A percentile compares a stretch with the other conserved stretches of the same genome.
phyloP scores from a whole-genome alignment of 2,888 invertebrate species.

The Phymatocera aterrima region DNA sequence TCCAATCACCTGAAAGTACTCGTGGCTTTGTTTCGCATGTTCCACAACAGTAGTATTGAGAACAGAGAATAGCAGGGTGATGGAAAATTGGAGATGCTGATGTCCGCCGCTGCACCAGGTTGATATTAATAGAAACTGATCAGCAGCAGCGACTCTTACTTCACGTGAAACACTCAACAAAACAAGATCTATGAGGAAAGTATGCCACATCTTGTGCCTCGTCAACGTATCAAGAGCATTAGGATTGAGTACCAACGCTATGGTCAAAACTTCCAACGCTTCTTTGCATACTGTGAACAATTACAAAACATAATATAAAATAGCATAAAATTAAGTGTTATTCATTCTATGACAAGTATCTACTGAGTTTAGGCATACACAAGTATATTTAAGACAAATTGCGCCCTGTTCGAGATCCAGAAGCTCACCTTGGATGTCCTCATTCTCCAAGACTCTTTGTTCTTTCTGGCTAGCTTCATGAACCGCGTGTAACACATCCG shows the following conservation, averaged over 20 bases:
- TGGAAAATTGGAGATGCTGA: constrained; percentile 80
- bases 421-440: constrained; percentile 80
- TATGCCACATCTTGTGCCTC: constrained; percentile 90
- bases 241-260: constrained; percentile 93
- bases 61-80: constrained; percentile 82
- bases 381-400: too few species aligned
- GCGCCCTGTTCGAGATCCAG: too few species aligned
- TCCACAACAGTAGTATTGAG: constrained; percentile 81
- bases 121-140: constrained; percentile 90
- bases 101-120: constrained; percentile 85
- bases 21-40: constrained; percentile 85
- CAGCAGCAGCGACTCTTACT: constrained; percentile 87
- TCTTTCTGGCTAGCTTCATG: constrained; percentile 79
- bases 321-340: background rate
- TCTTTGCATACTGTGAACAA: constrained; percentile 86
- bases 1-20: constrained; percentile 81
- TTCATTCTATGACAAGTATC: too few species aligned
- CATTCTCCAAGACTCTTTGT: constrained; percentile 78
- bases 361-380: too few species aligned
- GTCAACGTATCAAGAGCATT: constrained; percentile 88
- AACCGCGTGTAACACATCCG: constrained; percentile 80
- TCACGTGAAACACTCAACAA: constrained; percentile 87
- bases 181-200: constrained; percentile 92
- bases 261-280: constrained; percentile 93
- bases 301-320: background rate